Evolutionary conservation across 2,888 invertebrate species (phyloP).

Genomic region (Dasysyrphus tricinctus): DNA sequence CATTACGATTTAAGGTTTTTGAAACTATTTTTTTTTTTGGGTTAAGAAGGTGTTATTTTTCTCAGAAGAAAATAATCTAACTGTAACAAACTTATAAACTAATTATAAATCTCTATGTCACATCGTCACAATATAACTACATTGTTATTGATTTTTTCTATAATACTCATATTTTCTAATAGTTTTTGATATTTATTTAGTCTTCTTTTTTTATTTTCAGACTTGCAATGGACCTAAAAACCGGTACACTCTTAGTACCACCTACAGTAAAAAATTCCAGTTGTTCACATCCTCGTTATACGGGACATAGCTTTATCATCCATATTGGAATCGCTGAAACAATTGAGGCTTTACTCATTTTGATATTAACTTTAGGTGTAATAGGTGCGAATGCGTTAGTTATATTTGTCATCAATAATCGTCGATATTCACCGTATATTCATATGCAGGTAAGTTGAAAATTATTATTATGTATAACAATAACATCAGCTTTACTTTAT

Average conservation of each 20-base stretch:
- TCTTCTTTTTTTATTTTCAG: constrained; percentile 72
- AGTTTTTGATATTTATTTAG: neutral
- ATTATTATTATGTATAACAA: no score
- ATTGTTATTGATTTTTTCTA: no score
- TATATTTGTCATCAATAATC: constrained; percentile 92
- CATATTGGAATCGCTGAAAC: constrained; percentile 89
- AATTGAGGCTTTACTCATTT: constrained; percentile 90
- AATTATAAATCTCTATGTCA: no score
- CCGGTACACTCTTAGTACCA: constrained; percentile 89
- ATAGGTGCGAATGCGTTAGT: constrained; percentile 91
- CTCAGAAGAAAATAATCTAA: no score
- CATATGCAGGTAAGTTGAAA: constrained; percentile 92
- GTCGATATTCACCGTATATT: constrained; percentile 92
- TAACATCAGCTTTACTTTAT: no score
- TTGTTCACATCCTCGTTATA: constrained; percentile 89
- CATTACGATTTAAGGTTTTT: no score
- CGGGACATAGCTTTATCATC: constrained; percentile 87
- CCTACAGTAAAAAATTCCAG: constrained; percentile 93
- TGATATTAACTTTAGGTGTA: constrained; percentile 90
- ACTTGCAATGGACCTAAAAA: constrained; percentile 84
- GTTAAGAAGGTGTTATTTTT: no score
- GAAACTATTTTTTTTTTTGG: no score
- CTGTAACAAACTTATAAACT: no score
- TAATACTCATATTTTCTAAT: no score
- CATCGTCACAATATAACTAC: no score